Evolutionary conservation across 1,140 invertebrate species (phyloP), one percentile per base, ranked within the genome.

Genomic region (Drosophila pruinosa): DNA sequence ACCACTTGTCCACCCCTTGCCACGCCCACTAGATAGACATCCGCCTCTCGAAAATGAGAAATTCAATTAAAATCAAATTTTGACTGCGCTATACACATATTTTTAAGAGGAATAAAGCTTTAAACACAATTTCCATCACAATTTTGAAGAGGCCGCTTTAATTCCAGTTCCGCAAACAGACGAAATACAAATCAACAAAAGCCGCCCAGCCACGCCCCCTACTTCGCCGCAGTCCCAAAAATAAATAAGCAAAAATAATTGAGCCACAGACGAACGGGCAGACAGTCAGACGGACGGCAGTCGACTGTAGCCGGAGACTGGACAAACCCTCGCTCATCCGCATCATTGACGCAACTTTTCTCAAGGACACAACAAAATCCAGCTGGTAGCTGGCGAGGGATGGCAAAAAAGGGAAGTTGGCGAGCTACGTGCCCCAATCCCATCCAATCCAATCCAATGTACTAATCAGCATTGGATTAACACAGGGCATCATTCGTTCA

Each of bases 11-110:
- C 14, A 48, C 8, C 22, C 2, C 12, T 5, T 19, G 63, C 69
- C 36, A 12, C 36, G 26, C 36, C 64, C 24, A 7, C 31, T 22
- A 22, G 14, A 39, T 14, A 45, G 47, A 52, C 45, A 41, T 36
- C 47, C 26, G 43, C 34, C 39, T 22, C 69, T 45, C 64, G 45
- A 62, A 81, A 86, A 86, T 81, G 82, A 62, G 77, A 81, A 88
- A 86, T 86, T 86, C 82, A 86, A 88, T 86, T 86, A 86, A 86
- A 86, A 86, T 88, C 77, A 83, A 72, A 79, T 85, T 85, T 86
- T 72, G 79, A 68, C 62, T 54, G 28, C 15, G 43, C 31, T 22
- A 34, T 15, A 19, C 19, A 52, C 34, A 57, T 17, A 31, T 50
- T 56, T 65, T 56, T 14, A 28, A 26, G 17, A 4, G n/a, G n/a